Percentiles rank a stretch among this genome's conserved stretches.
These are phyloP conservation scores for Lepidocolaptes lacrymiger DNA, from an alignment of 2,797 vertebrate species.

Conservation along the genomic window DNA sequence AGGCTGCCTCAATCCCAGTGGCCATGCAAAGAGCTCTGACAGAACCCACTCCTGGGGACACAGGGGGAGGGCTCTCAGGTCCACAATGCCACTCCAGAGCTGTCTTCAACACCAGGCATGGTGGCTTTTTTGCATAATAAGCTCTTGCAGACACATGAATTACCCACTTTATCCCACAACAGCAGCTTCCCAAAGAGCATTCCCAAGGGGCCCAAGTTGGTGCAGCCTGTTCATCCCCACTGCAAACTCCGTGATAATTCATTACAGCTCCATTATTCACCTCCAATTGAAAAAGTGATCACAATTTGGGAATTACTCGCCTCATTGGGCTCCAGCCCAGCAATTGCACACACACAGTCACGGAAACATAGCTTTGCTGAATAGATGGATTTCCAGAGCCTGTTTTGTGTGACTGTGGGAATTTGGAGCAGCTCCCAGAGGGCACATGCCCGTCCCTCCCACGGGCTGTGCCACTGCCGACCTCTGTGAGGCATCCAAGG, in stretches of 20 bases:
- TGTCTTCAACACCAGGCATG: neutral
- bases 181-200: neutral
- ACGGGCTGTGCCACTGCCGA: fast-evolving
- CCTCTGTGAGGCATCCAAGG: neutral
- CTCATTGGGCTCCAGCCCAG: neutral
- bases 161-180: fast-evolving
- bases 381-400: neutral
- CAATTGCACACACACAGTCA: neutral
- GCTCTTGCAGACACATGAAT: neutral
- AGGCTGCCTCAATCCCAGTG: neutral
- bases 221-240: fast-evolving
- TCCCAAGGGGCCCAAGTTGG: neutral
- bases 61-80: too few species aligned
- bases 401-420: neutral
- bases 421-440: neutral
- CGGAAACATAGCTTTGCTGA: fast-evolving
- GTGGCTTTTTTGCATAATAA: neutral
- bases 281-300: neutral
- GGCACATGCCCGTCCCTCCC: neutral
- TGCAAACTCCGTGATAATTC: fast-evolving
- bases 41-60: neutral
- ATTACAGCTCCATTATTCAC: neutral
- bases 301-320: neutral
- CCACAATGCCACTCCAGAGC: neutral
- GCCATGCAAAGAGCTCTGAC: neutral